Percentiles rank a stretch among this genome's conserved stretches.
Conservation (phyloP, 2,888 invertebrate genomes). For the Entomobrya multifasciata region DNA sequence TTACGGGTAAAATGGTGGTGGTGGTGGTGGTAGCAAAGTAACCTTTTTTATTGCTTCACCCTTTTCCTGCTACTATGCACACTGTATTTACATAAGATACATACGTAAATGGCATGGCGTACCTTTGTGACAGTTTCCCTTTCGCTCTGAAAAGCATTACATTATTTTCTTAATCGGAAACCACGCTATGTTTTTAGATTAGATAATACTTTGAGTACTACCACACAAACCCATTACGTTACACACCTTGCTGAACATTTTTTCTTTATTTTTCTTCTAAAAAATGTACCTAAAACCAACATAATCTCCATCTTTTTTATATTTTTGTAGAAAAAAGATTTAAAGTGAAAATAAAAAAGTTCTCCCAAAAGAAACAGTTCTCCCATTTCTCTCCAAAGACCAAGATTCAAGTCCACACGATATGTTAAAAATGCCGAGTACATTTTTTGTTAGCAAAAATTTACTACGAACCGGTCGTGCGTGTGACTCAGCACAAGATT, state of each 20-base stretch:
- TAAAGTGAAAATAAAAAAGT: slow-evolving; percentile 36
- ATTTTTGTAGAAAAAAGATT: slow-evolving; percentile 15
- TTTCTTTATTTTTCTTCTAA: neutral
- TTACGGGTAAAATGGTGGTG: slow-evolving; percentile 12
- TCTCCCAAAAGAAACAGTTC: slow-evolving; percentile 22
- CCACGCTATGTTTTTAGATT: slow-evolving; percentile 32
- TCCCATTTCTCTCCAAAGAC: slow-evolving; percentile 13
- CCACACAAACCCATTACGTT: slow-evolving; percentile 22
- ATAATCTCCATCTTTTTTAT: slow-evolving; percentile 2
- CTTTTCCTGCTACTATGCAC: neutral
- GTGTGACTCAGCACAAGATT: slow-evolving; percentile 52
- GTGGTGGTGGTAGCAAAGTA: neutral
- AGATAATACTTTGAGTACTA: slow-evolving; percentile 2
- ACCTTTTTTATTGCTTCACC: neutral
- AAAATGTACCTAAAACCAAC: neutral
- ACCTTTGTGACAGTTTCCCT: slow-evolving; percentile 9
- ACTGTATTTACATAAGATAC: slow-evolving; percentile 12
- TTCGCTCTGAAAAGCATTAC: neutral
- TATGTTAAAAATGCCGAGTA: neutral
- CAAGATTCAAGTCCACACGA: too few species aligned
- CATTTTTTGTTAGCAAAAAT: neutral
- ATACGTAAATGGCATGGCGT: neutral
- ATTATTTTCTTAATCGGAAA: slow-evolving; percentile 30
- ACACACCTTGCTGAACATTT: slow-evolving; percentile 30
- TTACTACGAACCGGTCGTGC: slow-evolving; percentile 36